Evolutionary conservation across 35 echinoderm and acorn worm species (phyloP).

Genomic region (Ophioderma brevispina): DNA sequence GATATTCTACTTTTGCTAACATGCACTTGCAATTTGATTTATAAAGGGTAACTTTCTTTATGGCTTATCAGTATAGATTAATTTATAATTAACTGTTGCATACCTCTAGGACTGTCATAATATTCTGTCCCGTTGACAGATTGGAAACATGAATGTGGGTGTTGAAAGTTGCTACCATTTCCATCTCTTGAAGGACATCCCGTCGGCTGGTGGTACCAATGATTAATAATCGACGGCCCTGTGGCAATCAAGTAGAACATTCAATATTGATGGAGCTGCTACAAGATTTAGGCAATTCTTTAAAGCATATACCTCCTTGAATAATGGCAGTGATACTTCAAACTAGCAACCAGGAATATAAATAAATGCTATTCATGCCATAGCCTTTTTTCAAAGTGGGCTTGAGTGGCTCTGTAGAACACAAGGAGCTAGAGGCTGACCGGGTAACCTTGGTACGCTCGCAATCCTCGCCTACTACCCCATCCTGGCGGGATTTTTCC

Average conservation of each 20-base stretch:
- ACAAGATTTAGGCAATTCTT: background rate
- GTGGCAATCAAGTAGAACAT: background rate
- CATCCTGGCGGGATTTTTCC: too few species aligned
- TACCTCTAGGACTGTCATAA: slow-evolving; percentile 78
- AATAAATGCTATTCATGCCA: background rate
- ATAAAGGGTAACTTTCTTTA: too few species aligned
- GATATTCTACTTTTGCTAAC: background rate
- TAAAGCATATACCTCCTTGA: background rate
- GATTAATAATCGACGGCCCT: slow-evolving; percentile 90
- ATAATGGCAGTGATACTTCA: background rate
- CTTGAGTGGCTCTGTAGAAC: too few species aligned
- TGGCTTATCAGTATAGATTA: too few species aligned
- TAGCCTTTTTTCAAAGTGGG: background rate
- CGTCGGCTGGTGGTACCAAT: slow-evolving; percentile 88
- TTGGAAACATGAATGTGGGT: slow-evolving; percentile 89
- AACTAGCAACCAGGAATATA: background rate
- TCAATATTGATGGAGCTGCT: background rate
- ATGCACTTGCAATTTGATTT: background rate
- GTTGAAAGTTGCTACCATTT: slow-evolving; percentile 86
- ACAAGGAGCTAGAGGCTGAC: too few species aligned
- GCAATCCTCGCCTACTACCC: too few species aligned
- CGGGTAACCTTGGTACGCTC: too few species aligned
- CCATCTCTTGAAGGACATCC: slow-evolving; percentile 94
- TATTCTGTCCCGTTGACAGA: slow-evolving; percentile 73
- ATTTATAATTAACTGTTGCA: too few species aligned